These are phyloP conservation scores for Pholis gunnellus DNA, from an alignment of 2,113 vertebrate species.

Conservation along the genomic window DNA sequence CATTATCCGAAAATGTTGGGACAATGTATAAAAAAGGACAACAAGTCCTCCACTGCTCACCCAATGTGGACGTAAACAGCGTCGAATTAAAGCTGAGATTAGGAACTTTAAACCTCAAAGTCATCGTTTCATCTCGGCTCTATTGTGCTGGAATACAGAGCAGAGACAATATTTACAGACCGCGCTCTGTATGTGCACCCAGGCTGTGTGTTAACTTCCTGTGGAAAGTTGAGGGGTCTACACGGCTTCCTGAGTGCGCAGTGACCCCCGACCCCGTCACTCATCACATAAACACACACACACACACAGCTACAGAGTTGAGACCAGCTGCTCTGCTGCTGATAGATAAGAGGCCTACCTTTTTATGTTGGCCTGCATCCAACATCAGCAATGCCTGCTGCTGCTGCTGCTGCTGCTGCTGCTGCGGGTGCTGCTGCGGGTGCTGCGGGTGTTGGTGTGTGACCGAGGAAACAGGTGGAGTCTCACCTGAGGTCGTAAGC, in stretches of 20 bases:
- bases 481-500: conserved; percentile 67
- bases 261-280: conserved; percentile 59
- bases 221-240: conserved; percentile 54
- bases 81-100: conserved; percentile 6
- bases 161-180: conserved; percentile 28
- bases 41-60: background rate
- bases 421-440: background rate
- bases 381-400: background rate
- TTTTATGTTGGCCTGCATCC: conserved; percentile 41
- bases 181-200: background rate
- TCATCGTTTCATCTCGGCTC: conserved; percentile 15
- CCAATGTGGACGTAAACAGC: background rate
- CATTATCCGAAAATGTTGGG: background rate
- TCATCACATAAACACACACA: conserved; percentile 43
- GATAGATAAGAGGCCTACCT: conserved; percentile 53
- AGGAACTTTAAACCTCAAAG: background rate
- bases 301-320: background rate
- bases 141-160: conserved; percentile 25
- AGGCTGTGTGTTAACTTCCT: conserved; percentile 60
- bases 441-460: background rate
- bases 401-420: background rate
- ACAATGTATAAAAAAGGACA: background rate
- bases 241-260: conserved; percentile 59
- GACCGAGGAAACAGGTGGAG: conserved; percentile 43
- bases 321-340: conserved; percentile 58